These are phyloP conservation scores for Heterodera filipjevi DNA, from an alignment of 2,888 invertebrate genomes.

Conservation along the genomic window DNA sequence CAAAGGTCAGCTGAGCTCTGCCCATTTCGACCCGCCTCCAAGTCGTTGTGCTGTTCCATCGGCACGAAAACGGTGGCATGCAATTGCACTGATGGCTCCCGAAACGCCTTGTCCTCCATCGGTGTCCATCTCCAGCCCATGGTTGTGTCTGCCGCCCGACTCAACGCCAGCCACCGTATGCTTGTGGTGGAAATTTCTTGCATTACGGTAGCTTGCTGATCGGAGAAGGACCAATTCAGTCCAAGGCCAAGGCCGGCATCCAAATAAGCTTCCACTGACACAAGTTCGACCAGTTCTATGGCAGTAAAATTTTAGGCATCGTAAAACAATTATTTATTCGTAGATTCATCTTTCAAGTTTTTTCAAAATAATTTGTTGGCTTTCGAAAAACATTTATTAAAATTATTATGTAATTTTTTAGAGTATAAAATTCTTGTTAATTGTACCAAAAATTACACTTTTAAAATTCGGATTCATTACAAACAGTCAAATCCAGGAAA, in stretches of 20 bases:
- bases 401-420: no score
- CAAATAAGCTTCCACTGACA: slow-evolving; percentile 46
- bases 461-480: no score
- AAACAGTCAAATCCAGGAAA: no score
- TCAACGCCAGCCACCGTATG: slow-evolving; percentile 55
- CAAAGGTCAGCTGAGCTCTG: no score
- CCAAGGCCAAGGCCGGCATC: slow-evolving; percentile 47
- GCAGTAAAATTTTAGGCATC: no score
- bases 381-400: no score
- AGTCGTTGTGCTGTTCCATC: slow-evolving; percentile 11
- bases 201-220: slow-evolving; percentile 43
- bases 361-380: no score
- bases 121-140: slow-evolving; percentile 54
- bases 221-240: slow-evolving; percentile 54
- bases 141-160: slow-evolving; percentile 36
- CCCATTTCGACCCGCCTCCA: neutral
- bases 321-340: no score
- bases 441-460: no score
- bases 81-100: neutral
- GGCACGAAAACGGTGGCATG: slow-evolving; percentile 30
- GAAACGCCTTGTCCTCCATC: slow-evolving; percentile 42
- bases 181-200: slow-evolving; percentile 57
- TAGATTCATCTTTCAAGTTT: no score
- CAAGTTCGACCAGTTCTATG: slow-evolving; percentile 47
- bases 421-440: no score